These are phyloP conservation scores for Umimayanthus chanpuru DNA, from an alignment of 92 coral and sea anemone species.

Conservation along the genomic window DNA sequence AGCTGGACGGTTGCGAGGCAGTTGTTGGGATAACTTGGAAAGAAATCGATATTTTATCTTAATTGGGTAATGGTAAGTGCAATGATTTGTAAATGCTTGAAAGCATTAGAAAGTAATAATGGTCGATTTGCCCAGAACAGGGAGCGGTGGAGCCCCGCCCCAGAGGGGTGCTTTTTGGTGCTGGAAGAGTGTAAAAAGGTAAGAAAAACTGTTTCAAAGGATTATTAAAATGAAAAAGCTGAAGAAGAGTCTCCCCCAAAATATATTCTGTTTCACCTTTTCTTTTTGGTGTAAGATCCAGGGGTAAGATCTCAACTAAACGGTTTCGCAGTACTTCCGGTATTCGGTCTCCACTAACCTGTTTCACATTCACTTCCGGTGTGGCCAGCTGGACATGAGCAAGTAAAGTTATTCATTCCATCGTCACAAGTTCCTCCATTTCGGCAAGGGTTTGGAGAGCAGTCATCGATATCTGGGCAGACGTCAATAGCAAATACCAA, in stretches of 20 bases:
- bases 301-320: not conserved
- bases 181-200: no score
- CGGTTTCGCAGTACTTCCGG: not conserved
- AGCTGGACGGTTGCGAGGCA: slow-evolving; percentile 10
- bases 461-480: slow-evolving; percentile 50
- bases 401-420: not conserved
- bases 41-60: not conserved
- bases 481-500: not conserved
- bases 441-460: slow-evolving; percentile 27
- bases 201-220: no score
- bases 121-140: not conserved
- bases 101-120: not conserved
- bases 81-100: not conserved
- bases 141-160: not conserved
- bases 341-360: not conserved
- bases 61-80: not conserved
- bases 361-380: slow-evolving; percentile 27
- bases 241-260: not conserved
- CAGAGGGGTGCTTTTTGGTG: no score
- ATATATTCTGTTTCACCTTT: not conserved
- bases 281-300: not conserved
- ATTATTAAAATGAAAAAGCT: no score
- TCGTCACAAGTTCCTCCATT: slow-evolving; percentile 44
- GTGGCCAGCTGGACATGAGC: slow-evolving; percentile 7
- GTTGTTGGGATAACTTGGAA: slow-evolving; percentile 4